Base-by-base conservation (phyloP, 2,113 vertebrate species). In the Ptilonorhynchus violaceus region DNA sequence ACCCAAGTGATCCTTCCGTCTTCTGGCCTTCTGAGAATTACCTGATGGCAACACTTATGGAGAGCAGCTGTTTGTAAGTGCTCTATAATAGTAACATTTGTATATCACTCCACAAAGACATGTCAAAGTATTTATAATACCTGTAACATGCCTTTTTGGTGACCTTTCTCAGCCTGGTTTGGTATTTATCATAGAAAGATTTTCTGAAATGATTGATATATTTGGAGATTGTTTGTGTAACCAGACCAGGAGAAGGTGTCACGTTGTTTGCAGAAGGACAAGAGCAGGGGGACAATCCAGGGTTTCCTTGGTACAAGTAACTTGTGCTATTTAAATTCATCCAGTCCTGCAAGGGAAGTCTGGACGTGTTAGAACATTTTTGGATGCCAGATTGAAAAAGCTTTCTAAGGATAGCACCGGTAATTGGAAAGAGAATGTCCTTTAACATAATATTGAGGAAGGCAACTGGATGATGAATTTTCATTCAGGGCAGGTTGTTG, bases 91-190 rank as follows among this genome's bases (percentile, higher is more conserved):
- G 80, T 31, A 85, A 72, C 28, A 68, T 94, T 96, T 88, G 72
- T 95, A 13, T 62, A 78, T 89, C 74, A 17, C 82, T 91, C 62
- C 25, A 49, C 56, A 49, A 75, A 81, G 73, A 35, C n/a, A 8
- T 16, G 25, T 72, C 58, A 52, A 31, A 89, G 44, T 88, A 50
- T 92, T 94, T 80, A 13, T 85, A 81, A 85, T 85, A 85, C 30
- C 53, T 37, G 17, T 49, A 87, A 83, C 7, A 3, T 64, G 81
- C 56, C 23, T 92, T 96, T 97, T 74, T 72, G 22, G 31, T 96
- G 93, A 95, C 95, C 94, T 97, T 97, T 96, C 81, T 87, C 62
- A 78, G 69, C 67, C n/a, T 79, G 77, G 28, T 49, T 92, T 97
- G 89, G 53, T 95, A 94, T 96, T 97, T 96, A 89, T 64, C 62